Evolutionary conservation across 2,888 invertebrate genomes (phyloP), one percentile per base, ranked within the genome.

Genomic region (Oscheius sp.): DNA sequence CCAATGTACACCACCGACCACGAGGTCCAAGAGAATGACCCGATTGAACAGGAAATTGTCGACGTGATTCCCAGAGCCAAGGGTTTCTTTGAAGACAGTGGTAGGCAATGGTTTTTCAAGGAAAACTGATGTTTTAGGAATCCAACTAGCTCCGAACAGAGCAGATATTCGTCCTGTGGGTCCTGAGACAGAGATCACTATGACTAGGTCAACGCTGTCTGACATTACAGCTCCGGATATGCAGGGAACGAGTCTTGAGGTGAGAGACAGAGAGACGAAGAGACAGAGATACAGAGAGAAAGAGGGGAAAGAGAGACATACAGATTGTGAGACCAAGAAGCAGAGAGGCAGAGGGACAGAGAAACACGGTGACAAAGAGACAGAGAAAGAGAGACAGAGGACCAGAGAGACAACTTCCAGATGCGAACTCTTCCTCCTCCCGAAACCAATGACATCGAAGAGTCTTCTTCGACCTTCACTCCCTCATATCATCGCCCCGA

Each of bases 11-110:
- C 51, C n/a, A 68, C 68, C 10, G 29, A 68, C 33, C n/a, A n/a
- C 9, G 53, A 53, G 21, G 42, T 68, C 5, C 11, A 53, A 7
- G 55, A 68, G 13, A 68, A 53, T 55, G 55, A 68, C 29, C 68
- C 68, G 35, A 68, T 68, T 21, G 68, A 68, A n/a, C 33, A 55
- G n/a, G 55, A 68, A 68, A 55, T 68, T n/a, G 35, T n/a, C 1
- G 55, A 68, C 3, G 55, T 68, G 68, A 35, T 55, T 10, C 55
- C 68, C 1, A 35, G 68, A 68, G 53, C 68, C 4, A 68, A 68
- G 55, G 37, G 13, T 2, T 68, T 68, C 21, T 42, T 33, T 53
- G 68, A 68, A 33, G 37, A 68, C 29, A 68, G 68, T 37, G 68
- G 66, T 66, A 53, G 11, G 10, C 29, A 9, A 57, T 13, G 13